Conservation (phyloP, 2,888 invertebrate species). For the Anticlea derivata region DNA sequence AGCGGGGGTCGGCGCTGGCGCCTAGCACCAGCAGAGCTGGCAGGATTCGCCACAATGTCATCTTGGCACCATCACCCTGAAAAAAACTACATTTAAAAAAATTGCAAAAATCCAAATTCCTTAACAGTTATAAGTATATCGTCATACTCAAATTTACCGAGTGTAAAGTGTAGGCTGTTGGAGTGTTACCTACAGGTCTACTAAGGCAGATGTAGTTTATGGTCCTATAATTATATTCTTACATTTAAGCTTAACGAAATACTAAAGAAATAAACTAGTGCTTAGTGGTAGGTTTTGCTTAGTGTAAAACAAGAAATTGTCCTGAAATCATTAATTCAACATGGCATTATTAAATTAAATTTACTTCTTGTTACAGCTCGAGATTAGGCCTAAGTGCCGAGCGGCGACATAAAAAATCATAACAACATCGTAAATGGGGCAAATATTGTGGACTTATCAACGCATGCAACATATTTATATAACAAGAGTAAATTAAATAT, state of each 20-base stretch:
- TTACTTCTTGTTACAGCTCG: constrained; percentile 13
- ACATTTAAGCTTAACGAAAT: too few species aligned
- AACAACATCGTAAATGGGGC: constrained; percentile 12
- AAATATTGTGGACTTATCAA: constrained; percentile 22
- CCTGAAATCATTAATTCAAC: background rate
- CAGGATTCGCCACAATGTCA: constrained; percentile 64
- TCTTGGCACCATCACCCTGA: constrained; percentile 79
- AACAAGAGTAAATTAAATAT: constrained; percentile 1
- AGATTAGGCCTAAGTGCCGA: constrained; percentile 14
- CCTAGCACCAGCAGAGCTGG: constrained; percentile 56
- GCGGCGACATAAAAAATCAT: constrained; percentile 10
- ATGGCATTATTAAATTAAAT: constrained; percentile 12
- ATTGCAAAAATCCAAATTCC: too few species aligned
- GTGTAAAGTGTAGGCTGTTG: too few species aligned
- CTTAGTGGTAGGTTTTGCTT: too few species aligned
- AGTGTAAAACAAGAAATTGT: background rate
- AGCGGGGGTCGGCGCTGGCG: constrained; percentile 60
- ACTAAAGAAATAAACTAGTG: too few species aligned
- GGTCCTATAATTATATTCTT: too few species aligned
- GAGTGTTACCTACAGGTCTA: too few species aligned
- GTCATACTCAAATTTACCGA: too few species aligned
- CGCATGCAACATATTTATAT: constrained; percentile 10
- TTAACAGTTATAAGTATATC: too few species aligned
- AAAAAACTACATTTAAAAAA: constrained; percentile 12
- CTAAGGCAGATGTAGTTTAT: too few species aligned